These are phyloP conservation scores for Microhierax caerulescens DNA, from an alignment of 2,797 vertebrate genomes.

Conservation along the genomic window DNA sequence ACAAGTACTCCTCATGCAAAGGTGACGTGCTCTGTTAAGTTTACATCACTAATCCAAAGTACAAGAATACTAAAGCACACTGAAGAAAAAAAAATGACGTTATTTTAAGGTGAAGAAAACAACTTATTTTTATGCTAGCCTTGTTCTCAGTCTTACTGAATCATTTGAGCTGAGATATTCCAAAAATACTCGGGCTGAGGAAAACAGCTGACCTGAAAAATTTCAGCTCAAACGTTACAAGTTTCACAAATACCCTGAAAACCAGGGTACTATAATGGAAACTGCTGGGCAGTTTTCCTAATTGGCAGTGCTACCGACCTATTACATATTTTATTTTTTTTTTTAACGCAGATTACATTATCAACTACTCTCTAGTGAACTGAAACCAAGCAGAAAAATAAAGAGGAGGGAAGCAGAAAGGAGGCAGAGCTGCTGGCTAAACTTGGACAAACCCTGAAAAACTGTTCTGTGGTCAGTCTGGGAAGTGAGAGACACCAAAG, in stretches of 20 bases:
- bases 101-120: neutral
- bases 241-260: neutral
- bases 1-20: neutral
- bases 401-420: neutral
- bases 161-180: neutral
- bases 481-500: neutral
- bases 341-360: neutral
- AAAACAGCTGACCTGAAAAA: neutral
- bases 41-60: neutral
- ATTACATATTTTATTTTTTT: neutral
- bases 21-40: neutral
- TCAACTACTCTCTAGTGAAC: neutral
- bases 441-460: neutral
- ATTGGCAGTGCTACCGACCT: neutral
- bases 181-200: neutral
- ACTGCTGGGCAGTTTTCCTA: neutral
- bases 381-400: neutral
- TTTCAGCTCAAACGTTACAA: neutral
- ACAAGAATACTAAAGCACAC: neutral
- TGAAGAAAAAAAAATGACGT: neutral
- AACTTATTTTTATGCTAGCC: neutral
- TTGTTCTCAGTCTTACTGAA: neutral
- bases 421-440: neutral
- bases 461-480: neutral
- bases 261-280: neutral